phyloP scores from a whole-genome alignment of 2,888 invertebrate species.

The Mactromeris polynyma region DNA sequence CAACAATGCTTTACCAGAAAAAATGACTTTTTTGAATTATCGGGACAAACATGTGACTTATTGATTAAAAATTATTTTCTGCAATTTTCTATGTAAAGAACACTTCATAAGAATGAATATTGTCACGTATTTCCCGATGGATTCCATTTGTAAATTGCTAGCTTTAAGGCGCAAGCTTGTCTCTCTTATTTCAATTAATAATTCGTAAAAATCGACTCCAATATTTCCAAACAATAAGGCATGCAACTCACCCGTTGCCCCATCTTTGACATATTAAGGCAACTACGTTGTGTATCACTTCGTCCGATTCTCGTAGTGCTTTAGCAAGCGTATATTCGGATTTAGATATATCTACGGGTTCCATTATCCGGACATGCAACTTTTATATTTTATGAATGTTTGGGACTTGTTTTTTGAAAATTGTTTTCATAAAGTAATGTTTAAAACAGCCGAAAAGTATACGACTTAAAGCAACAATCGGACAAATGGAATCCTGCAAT shows the following conservation, averaged over 20 bases:
- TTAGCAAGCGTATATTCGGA: neutral
- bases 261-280: neutral
- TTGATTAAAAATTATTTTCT: neutral
- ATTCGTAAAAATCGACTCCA: too few relatives aligned
- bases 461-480: constrained; percentile 1
- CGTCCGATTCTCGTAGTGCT: neutral
- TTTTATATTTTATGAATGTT: too few relatives aligned
- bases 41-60: neutral
- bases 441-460: too few relatives aligned
- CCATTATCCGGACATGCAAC: neutral
- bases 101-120: neutral
- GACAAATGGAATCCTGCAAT: constrained; percentile 30
- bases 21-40: neutral
- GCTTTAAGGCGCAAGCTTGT: neutral
- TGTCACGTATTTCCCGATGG: neutral
- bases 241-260: too few relatives aligned
- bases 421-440: too few relatives aligned
- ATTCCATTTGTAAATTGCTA: neutral
- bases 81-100: neutral
- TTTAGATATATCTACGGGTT: neutral
- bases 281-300: neutral
- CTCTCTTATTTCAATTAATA: neutral
- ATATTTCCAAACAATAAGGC: neutral
- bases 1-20: neutral
- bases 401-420: too few relatives aligned